These are phyloP conservation scores for Battus philenor DNA, from an alignment of 1,140 invertebrate species.

Conservation along the genomic window DNA sequence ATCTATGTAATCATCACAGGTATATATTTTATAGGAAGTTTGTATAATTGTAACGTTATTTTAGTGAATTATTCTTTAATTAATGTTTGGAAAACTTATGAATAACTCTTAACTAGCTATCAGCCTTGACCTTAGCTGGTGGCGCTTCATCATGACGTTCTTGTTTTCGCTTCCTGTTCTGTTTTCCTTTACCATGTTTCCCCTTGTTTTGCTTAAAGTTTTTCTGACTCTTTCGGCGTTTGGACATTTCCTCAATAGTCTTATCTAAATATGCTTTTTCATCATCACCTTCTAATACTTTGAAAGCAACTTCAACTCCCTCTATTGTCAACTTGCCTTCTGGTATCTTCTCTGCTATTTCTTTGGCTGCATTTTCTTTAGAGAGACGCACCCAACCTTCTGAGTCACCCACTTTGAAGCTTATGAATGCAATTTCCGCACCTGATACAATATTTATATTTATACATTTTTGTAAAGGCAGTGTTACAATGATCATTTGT, in stretches of 20 bases:
- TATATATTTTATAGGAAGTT: no score
- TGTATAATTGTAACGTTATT: no score
- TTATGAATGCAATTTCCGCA: constrained; percentile 83
- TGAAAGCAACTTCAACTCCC: constrained; percentile 77
- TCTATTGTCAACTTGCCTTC: constrained; percentile 78
- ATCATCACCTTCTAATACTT: constrained; percentile 81
- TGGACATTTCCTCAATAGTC: constrained; percentile 78
- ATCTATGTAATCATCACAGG: no score
- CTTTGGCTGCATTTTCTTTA: constrained; percentile 82
- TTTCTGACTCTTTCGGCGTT: constrained; percentile 68
- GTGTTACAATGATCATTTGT: no score
- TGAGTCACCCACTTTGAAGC: constrained; percentile 83
- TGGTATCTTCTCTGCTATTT: constrained; percentile 79
- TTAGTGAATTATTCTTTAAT: no score
- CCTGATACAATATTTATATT: no score
- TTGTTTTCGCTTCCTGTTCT: constrained; percentile 45
- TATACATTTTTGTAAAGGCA: no score
- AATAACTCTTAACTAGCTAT: no score
- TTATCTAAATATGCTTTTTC: constrained; percentile 81
- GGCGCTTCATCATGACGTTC: constrained; percentile 43
- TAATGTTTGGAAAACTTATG: no score
- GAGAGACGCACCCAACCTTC: constrained; percentile 83
- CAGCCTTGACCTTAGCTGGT: constrained; percentile 41
- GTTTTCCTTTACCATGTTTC: constrained; percentile 40
- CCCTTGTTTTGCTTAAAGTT: constrained; percentile 59